Conservation (phyloP, 2,113 vertebrate genomes). For the Anseranas semipalmata region DNA sequence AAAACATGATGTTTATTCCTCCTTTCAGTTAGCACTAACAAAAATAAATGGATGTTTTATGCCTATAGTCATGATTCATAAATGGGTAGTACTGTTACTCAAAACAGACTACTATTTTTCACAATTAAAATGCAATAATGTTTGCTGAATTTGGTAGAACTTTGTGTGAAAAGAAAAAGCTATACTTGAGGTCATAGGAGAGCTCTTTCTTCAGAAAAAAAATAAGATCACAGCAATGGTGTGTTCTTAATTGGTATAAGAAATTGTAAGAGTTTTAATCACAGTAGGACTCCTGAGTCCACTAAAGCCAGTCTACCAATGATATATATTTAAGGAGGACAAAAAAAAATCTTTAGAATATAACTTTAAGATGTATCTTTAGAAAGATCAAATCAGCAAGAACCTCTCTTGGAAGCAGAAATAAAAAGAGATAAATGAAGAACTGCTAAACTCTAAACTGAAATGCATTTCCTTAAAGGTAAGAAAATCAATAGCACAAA, state of each 20-base stretch:
- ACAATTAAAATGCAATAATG: background rate
- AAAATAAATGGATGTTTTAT: constrained; percentile 3
- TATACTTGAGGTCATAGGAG: background rate
- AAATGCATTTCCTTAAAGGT: background rate
- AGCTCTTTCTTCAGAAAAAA: constrained; percentile 5
- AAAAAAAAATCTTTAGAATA: background rate
- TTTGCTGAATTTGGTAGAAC: background rate
- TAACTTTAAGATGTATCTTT: background rate
- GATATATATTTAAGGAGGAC: background rate
- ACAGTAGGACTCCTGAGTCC: background rate
- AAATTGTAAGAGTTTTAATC: background rate
- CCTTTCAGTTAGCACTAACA: constrained; percentile 11
- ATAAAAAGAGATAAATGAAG: background rate
- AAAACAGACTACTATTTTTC: constrained; percentile 32
- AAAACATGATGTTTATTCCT: background rate
- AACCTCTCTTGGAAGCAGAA: background rate
- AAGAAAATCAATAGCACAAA: background rate
- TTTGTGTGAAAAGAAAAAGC: background rate
- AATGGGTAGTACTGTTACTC: background rate
- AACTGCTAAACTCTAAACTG: background rate
- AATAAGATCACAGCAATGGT: background rate
- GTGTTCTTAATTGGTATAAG: background rate
- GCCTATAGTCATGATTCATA: background rate
- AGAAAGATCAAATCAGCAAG: background rate
- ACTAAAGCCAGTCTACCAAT: background rate